These are phyloP conservation scores for Bucorvus abyssinicus DNA, from an alignment of 2,797 vertebrate species.

Conservation along the genomic window DNA sequence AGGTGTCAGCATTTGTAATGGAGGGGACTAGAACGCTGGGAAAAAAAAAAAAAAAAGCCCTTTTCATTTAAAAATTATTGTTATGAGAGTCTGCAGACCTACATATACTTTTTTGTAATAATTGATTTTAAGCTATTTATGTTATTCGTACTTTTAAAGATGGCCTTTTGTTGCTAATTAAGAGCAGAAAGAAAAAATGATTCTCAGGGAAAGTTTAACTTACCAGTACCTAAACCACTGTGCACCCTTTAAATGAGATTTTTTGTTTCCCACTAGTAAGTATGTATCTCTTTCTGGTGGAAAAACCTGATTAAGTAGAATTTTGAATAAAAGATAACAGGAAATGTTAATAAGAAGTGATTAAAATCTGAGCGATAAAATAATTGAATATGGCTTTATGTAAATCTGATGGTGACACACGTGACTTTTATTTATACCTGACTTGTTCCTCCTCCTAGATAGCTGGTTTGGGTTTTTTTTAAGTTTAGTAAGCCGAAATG, in stretches of 20 bases:
- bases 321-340: background rate
- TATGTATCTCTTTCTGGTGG: background rate
- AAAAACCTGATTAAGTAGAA: background rate
- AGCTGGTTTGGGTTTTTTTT: background rate
- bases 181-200: constrained; percentile 77
- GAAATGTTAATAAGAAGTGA: background rate
- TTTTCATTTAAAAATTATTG: background rate
- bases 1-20: background rate
- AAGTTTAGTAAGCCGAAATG: background rate
- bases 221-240: constrained; percentile 77
- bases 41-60: background rate
- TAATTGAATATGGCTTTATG: background rate
- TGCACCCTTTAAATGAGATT: constrained; percentile 68
- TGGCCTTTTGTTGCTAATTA: constrained; percentile 63
- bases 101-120: background rate
- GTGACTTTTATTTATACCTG: background rate
- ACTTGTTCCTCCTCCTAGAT: background rate
- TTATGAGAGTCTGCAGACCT: background rate
- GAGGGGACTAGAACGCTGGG: background rate
- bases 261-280: constrained; percentile 2
- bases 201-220: constrained; percentile 75
- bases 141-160: constrained; percentile 72
- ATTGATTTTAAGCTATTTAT: constrained; percentile 60
- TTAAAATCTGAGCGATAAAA: constrained; percentile 18
- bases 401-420: background rate